These are phyloP conservation scores for Mormoops blainvillei DNA, from an alignment of 2,113 vertebrate genomes.

Conservation along the genomic window DNA sequence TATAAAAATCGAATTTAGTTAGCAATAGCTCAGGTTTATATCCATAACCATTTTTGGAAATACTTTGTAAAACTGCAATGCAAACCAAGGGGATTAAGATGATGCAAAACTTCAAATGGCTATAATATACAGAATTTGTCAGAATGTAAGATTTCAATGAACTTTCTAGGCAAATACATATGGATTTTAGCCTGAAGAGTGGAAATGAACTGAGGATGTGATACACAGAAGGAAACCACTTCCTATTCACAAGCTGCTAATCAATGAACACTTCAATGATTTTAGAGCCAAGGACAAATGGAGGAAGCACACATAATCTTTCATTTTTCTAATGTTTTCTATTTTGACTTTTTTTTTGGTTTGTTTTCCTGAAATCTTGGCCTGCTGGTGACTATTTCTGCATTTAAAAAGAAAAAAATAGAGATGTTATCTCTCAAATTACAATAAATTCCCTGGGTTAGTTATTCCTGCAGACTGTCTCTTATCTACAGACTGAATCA, in stretches of 20 bases:
- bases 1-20: slow-evolving; percentile 73
- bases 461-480: slow-evolving; percentile 40
- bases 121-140: slow-evolving; percentile 67
- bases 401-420: slow-evolving; percentile 35
- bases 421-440: slow-evolving; percentile 39
- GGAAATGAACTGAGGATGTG: slow-evolving; percentile 19
- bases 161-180: slow-evolving; percentile 56
- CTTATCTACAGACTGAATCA: slow-evolving; percentile 53
- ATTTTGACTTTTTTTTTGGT: slow-evolving; percentile 35
- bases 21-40: slow-evolving; percentile 68
- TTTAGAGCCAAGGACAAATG: slow-evolving; percentile 39
- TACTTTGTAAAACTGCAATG: slow-evolving; percentile 73
- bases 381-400: slow-evolving; percentile 75
- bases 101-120: slow-evolving; percentile 34
- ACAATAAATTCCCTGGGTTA: slow-evolving; percentile 54
- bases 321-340: slow-evolving; percentile 48
- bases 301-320: slow-evolving; percentile 25
- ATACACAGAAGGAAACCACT: slow-evolving; percentile 57
- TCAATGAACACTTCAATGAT: slow-evolving; percentile 16
- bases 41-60: slow-evolving; percentile 56
- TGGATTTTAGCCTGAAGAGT: slow-evolving; percentile 50
- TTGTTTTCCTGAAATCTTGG: slow-evolving; percentile 63
- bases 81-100: slow-evolving; percentile 64
- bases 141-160: slow-evolving; percentile 46
- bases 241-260: slow-evolving; percentile 30